Evolutionary conservation across 2,888 invertebrate species (phyloP).

Genomic region (Lepas anatifera): DNA sequence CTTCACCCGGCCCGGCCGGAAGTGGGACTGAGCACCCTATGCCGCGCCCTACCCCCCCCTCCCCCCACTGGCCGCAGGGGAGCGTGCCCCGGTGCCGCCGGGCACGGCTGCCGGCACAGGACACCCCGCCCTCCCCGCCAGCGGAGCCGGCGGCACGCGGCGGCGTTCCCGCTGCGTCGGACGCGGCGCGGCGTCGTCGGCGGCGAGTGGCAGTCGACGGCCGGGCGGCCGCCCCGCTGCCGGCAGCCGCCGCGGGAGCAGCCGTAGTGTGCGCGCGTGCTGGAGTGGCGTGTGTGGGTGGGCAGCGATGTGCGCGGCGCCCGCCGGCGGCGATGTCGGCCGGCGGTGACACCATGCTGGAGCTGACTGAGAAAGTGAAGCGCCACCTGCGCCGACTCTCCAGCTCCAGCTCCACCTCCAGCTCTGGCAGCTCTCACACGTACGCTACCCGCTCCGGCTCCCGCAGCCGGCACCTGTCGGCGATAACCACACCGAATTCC

Average conservation of each 20-base stretch:
- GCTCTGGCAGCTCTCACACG: not conserved
- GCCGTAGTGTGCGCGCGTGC: not conserved
- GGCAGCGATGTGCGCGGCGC: not conserved
- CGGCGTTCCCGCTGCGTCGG: not conserved
- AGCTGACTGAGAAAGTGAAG: not conserved
- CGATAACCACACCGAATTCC: too few relatives aligned
- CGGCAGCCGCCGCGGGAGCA: not conserved
- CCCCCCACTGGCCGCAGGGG: too few relatives aligned
- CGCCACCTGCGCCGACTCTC: not conserved
- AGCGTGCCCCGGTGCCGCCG: too few relatives aligned
- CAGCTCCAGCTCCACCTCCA: constrained; percentile 6
- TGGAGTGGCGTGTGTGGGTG: not conserved
- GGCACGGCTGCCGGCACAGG: not conserved
- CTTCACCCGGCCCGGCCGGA: too few relatives aligned
- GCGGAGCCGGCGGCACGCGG: not conserved
- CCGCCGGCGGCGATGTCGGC: not conserved
- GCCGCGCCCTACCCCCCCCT: too few relatives aligned
- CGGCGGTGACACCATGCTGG: not conserved
- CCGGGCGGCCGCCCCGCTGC: not conserved
- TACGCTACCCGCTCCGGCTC: too few relatives aligned
- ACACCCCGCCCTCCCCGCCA: not conserved
- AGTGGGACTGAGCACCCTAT: too few relatives aligned
- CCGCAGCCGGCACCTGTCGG: too few relatives aligned
- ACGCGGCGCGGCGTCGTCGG: not conserved
- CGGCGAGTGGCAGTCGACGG: not conserved